Evolutionary conservation across 2,888 invertebrate genomes (phyloP).

Genomic region (Orchesellides sinensis): DNA sequence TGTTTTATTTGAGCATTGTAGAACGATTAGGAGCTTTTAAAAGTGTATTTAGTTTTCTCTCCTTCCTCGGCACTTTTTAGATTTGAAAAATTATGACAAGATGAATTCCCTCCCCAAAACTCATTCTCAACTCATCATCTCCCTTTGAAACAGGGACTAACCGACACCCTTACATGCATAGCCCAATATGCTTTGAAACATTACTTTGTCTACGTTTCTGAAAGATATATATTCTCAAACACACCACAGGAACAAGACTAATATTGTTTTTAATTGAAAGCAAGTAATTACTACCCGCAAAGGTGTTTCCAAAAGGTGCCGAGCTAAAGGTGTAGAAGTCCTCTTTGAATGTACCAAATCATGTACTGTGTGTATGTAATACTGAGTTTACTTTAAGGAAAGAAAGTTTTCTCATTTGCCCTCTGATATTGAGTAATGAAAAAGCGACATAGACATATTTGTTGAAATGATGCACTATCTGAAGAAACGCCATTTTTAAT

Average conservation of each 20-base stretch:
- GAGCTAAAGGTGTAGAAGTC: slow-evolving; percentile 46
- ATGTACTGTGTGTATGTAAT: too few species aligned
- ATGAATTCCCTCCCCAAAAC: slow-evolving; percentile 66
- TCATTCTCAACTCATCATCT: slow-evolving; percentile 69
- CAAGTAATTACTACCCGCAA: slow-evolving; percentile 66
- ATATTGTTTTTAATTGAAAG: slow-evolving; percentile 69
- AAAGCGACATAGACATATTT: slow-evolving; percentile 48
- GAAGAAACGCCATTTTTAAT: not conserved
- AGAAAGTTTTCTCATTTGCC: slow-evolving; percentile 24
- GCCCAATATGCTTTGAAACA: not conserved
- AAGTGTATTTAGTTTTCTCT: slow-evolving; percentile 44
- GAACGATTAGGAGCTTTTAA: slow-evolving; percentile 42
- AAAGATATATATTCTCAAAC: slow-evolving; percentile 37
- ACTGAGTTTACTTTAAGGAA: slow-evolving; percentile 37
- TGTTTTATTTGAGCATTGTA: slow-evolving; percentile 50
- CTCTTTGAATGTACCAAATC: too few species aligned
- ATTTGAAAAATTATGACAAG: slow-evolving; percentile 63
- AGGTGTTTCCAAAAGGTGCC: slow-evolving; percentile 58
- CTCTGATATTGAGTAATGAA: slow-evolving; percentile 32
- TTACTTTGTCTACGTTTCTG: not conserved
- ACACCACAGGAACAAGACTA: slow-evolving; percentile 63
- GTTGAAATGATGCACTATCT: slow-evolving; percentile 29
- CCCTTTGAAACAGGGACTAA: slow-evolving; percentile 46
- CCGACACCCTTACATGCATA: slow-evolving; percentile 45
- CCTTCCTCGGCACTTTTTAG: slow-evolving; percentile 55